These are phyloP conservation scores for Drosophila bipectinata DNA, from an alignment of 1,140 invertebrate species.

Conservation along the genomic window DNA sequence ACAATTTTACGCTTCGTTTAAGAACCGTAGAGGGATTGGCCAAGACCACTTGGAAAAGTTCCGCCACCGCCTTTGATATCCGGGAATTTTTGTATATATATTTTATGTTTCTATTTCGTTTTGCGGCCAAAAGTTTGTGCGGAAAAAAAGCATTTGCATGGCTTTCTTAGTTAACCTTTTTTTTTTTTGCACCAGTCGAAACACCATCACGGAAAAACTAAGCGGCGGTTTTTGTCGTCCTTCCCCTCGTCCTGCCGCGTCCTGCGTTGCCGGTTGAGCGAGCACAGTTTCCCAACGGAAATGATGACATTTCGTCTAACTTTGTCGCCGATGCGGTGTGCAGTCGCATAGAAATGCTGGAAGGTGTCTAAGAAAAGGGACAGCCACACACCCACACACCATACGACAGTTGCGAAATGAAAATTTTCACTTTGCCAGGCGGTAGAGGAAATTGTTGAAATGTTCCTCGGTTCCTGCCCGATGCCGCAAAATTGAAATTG, in stretches of 20 bases:
- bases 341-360: slow-evolving; percentile 73
- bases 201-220: slow-evolving; percentile 49
- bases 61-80: slow-evolving; percentile 45
- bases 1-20: slow-evolving; percentile 83
- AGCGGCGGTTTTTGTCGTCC: slow-evolving; percentile 27
- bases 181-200: slow-evolving; percentile 45
- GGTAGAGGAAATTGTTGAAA: slow-evolving; percentile 71
- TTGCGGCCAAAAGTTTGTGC: slow-evolving; percentile 37
- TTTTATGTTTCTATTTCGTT: slow-evolving; percentile 2
- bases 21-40: slow-evolving; percentile 59
- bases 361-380: slow-evolving; percentile 70
- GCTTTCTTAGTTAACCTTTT: slow-evolving; percentile 74
- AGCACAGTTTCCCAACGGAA: slow-evolving; percentile 74
- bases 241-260: slow-evolving; percentile 8
- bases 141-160: slow-evolving; percentile 67
- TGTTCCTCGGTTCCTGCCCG: slow-evolving; percentile 40
- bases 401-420: slow-evolving; percentile 63
- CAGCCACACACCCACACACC: slow-evolving; percentile 14
- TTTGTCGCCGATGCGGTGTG: slow-evolving; percentile 66
- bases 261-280: slow-evolving; percentile 58
- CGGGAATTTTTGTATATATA: slow-evolving; percentile 24
- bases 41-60: slow-evolving; percentile 12
- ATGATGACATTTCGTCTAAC: slow-evolving; percentile 83
- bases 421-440: slow-evolving; percentile 60
- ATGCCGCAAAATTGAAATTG: slow-evolving; percentile 72